Conservation (phyloP, 2,888 invertebrate species). For the Pristionchus fissidentatus region DNA sequence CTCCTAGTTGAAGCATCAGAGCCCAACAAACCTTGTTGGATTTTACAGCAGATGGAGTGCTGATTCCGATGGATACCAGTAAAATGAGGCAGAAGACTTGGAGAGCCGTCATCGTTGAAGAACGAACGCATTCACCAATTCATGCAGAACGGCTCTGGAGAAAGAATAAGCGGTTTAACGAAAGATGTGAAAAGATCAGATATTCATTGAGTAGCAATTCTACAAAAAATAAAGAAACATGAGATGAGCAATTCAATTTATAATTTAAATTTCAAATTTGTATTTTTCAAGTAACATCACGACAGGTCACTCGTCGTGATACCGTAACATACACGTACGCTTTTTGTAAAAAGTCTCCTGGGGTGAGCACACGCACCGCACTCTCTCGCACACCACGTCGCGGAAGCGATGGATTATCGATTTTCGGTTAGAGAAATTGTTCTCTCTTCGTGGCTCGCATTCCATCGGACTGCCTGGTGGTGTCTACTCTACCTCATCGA, state of each 20-base stretch:
- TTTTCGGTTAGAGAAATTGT: conserved; percentile 17
- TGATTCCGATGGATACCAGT: not conserved
- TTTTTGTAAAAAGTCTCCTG: not conserved
- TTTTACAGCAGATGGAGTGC: conserved; percentile 8
- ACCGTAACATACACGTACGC: not conserved
- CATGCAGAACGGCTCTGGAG: conserved; percentile 30
- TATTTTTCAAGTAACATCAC: not conserved
- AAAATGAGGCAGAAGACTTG: not conserved
- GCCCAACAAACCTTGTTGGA: not conserved
- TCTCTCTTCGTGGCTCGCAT: too few relatives aligned
- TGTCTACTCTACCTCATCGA: conserved; percentile 40
- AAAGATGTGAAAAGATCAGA: too few relatives aligned
- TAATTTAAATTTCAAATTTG: conserved; percentile 3
- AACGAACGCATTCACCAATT: conserved; percentile 37
- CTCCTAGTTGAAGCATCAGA: not conserved
- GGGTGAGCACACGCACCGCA: not conserved
- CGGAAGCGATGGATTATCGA: conserved; percentile 12
- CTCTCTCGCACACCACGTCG: not conserved
- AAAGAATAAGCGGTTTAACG: too few relatives aligned
- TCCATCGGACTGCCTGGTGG: conserved; percentile 27
- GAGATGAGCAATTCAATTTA: not conserved
- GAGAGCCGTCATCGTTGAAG: conserved; percentile 37
- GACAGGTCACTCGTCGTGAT: not conserved
- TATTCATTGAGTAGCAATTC: too few relatives aligned
- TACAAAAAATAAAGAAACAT: too few relatives aligned